These are phyloP conservation scores for Miichthys miiuy DNA, from an alignment of 2,797 vertebrate genomes.

Conservation along the genomic window DNA sequence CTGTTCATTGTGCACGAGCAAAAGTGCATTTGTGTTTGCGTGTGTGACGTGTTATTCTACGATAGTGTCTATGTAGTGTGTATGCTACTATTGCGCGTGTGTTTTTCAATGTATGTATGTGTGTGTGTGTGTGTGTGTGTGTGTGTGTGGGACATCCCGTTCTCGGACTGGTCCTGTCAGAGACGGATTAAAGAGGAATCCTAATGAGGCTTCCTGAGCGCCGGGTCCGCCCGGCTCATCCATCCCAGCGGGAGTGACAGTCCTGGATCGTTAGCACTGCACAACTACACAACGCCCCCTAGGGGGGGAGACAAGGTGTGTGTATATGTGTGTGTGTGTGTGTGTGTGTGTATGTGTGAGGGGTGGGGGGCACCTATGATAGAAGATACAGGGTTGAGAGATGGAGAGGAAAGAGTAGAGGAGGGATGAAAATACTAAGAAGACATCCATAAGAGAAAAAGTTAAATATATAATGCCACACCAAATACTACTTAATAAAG, in stretches of 20 bases:
- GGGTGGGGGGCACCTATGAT: slow-evolving; percentile 33
- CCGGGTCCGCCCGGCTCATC: slow-evolving; percentile 86
- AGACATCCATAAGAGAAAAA: slow-evolving; percentile 16
- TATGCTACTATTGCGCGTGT: slow-evolving; percentile 9
- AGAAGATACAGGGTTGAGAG: slow-evolving; percentile 46
- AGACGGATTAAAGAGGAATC: slow-evolving; percentile 97
- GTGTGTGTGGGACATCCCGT: slow-evolving; percentile 82
- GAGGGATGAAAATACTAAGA: slow-evolving; percentile 23
- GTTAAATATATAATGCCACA: not conserved
- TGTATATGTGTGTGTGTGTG: slow-evolving; percentile 28
- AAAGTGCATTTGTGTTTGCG: slow-evolving; percentile 53
- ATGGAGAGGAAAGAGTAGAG: slow-evolving; percentile 23
- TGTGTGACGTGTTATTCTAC: slow-evolving; percentile 34
- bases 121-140: slow-evolving; percentile 31
- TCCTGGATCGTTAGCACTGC: slow-evolving; percentile 94
- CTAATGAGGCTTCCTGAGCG: slow-evolving; percentile 93
- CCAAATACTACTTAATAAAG: not conserved
- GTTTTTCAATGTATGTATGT: slow-evolving; percentile 18
- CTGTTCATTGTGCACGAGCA: slow-evolving; percentile 76
- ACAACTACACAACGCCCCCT: slow-evolving; percentile 96
- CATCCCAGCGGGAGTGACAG: slow-evolving; percentile 90
- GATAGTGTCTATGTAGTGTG: slow-evolving; percentile 37
- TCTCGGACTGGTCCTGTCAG: slow-evolving; percentile 89
- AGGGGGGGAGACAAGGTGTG: slow-evolving; percentile 78
- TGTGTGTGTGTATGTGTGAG: slow-evolving; percentile 11